Evolutionary conservation across 2,888 invertebrate species (phyloP).

Genomic region (Ametastegia equiseti): DNA sequence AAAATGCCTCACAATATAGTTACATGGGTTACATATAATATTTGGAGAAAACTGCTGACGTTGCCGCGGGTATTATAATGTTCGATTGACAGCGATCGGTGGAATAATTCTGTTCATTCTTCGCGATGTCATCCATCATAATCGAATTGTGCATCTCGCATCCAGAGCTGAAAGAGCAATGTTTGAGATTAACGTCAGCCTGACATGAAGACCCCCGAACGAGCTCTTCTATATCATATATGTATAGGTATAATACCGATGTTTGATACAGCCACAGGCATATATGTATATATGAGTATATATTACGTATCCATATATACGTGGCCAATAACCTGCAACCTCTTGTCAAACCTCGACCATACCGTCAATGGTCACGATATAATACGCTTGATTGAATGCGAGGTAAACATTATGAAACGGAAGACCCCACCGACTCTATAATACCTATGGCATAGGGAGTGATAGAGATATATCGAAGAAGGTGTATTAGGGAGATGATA

Average conservation of each 20-base stretch:
- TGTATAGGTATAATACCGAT: too few relatives aligned
- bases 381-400: constrained; percentile 43
- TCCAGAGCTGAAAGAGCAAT: constrained; percentile 22
- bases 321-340: not conserved
- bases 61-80: too few relatives aligned
- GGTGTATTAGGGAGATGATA: not conserved
- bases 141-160: not conserved
- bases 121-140: constrained; percentile 26
- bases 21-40: too few relatives aligned
- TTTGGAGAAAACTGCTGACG: not conserved
- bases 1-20: too few relatives aligned
- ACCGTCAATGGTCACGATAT: constrained; percentile 17
- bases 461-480: not conserved
- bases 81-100: too few relatives aligned
- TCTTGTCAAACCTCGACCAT: constrained; percentile 14
- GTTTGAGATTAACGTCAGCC: constrained; percentile 28
- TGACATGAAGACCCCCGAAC: not conserved
- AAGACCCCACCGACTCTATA: not conserved
- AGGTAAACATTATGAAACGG: constrained; percentile 23
- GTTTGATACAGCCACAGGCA: too few relatives aligned
- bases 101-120: not conserved
- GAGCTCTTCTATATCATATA: too few relatives aligned
- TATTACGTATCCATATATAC: too few relatives aligned
- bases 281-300: too few relatives aligned
- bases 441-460: not conserved